Conservation (phyloP, 2,113 vertebrate species). For the Trachemys scripta region DNA sequence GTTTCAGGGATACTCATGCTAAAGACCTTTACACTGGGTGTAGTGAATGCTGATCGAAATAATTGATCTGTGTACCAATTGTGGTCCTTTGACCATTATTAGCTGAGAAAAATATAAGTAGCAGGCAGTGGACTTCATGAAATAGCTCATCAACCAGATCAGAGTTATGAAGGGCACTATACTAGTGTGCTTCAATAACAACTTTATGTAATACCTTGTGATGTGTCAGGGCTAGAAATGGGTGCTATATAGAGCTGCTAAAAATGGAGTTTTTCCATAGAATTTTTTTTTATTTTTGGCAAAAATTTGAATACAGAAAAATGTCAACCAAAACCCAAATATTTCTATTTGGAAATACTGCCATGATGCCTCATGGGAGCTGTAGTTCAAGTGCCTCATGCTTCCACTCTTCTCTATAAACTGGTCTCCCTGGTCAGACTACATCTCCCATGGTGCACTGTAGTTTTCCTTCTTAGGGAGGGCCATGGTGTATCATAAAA, state of each 20-base stretch:
- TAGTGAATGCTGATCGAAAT: neutral
- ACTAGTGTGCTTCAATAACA: neutral
- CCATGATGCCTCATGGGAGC: neutral
- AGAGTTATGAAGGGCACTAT: neutral
- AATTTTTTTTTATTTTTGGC: neutral
- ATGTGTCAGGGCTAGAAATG: neutral
- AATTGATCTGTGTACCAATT: fast-evolving
- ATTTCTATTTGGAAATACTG: neutral
- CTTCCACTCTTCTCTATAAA: neutral
- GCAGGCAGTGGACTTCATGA: neutral
- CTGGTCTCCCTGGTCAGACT: neutral
- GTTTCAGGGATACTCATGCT: neutral
- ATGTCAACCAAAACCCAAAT: neutral
- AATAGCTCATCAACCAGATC: neutral
- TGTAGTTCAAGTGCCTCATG: neutral
- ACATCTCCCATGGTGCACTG: neutral
- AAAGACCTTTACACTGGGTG: neutral
- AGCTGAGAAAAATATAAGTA: neutral
- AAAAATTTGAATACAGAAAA: neutral
- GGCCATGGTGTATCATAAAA: neutral
- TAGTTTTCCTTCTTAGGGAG: no score
- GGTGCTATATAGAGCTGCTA: neutral
- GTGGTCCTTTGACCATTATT: neutral
- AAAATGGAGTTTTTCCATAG: neutral
- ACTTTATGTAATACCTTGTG: neutral